These are phyloP conservation scores for Heliconius eleuchia DNA, from an alignment of 1,140 invertebrate species.

Conservation along the genomic window DNA sequence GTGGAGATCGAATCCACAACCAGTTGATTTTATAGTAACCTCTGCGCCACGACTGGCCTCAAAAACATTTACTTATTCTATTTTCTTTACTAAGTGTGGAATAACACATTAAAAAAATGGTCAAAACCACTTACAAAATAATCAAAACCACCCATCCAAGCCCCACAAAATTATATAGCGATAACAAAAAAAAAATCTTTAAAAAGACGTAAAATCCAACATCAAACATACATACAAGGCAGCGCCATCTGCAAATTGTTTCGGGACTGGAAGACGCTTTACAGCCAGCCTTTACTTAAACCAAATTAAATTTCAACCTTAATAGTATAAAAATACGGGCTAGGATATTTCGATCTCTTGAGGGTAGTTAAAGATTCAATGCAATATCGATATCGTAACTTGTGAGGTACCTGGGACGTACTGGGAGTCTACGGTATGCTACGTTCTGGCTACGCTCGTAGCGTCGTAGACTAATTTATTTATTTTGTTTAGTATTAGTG, in stretches of 20 bases:
- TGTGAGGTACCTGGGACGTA: neutral
- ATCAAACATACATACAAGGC: conserved; percentile 7
- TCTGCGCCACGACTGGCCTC: no score
- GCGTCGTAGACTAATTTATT: conserved; percentile 30
- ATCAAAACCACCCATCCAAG: no score
- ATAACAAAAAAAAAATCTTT: neutral
- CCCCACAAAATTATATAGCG: neutral
- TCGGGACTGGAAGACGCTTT: conserved; percentile 41
- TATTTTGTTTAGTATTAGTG: conserved; percentile 10
- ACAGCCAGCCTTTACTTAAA: conserved; percentile 21
- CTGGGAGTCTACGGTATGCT: conserved; percentile 27
- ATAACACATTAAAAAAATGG: no score
- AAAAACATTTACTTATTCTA: no score
- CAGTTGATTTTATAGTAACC: no score
- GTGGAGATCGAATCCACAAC: no score
- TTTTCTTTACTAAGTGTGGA: no score
- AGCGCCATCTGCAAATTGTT: conserved; percentile 44
- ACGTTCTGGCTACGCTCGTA: conserved; percentile 32
- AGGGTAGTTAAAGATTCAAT: conserved; percentile 37
- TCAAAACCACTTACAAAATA: no score
- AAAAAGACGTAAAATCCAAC: neutral
- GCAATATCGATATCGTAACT: conserved; percentile 29
- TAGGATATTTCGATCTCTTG: neutral
- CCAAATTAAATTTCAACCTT: conserved; percentile 28
- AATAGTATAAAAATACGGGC: conserved; percentile 22